Evolutionary conservation across 1,140 invertebrate genomes (phyloP), one percentile per base, ranked within the genome.

Genomic region (Solen grandis): DNA sequence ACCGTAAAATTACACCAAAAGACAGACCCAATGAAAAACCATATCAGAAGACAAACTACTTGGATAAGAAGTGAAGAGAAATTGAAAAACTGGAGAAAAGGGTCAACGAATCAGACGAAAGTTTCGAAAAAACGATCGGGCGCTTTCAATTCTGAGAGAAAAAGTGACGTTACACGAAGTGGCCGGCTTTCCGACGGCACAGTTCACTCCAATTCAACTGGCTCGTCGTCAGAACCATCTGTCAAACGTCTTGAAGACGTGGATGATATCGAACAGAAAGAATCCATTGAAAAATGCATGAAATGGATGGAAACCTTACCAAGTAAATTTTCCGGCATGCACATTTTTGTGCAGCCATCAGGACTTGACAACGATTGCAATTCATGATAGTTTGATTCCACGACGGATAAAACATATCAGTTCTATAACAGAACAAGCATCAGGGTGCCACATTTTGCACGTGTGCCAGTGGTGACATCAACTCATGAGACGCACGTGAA

Each of bases 281-380:
- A 86, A 77, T 78, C 82, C 8, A 78, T 86, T 27, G 77, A 82
- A 29, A 86, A 86, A 52, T 86, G 85, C 41, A 52, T 84, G 33
- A 82, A 81, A 78, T 86, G 85, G 85, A 86, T 86, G 85, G 82
- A 86, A 46, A 79, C 65, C 41, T 83, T 86, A 80, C 85, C 85
- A 3, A 54, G 66, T n/a, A 86, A 86, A 50, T 86, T 86, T 80
- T 82, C 82, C n/a, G 85, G 85, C 31, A 84, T 86, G 77, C 82
- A 86, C 41, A 81, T 86, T 52, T 83, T 57, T 60, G 75, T 78
- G 13, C 75, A 78, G 25, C 75, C 75, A 33, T 3, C 70, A 41
- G 22, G 35, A 1, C 35, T 16, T 35, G 35, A 38, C n/a, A 63
- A 76, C 29, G 36, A 31, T 22, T n/a, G n/a, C n/a, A n/a, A n/a